phyloP scores from a whole-genome alignment of 1,140 invertebrate species.

The Hycleus cichorii region DNA sequence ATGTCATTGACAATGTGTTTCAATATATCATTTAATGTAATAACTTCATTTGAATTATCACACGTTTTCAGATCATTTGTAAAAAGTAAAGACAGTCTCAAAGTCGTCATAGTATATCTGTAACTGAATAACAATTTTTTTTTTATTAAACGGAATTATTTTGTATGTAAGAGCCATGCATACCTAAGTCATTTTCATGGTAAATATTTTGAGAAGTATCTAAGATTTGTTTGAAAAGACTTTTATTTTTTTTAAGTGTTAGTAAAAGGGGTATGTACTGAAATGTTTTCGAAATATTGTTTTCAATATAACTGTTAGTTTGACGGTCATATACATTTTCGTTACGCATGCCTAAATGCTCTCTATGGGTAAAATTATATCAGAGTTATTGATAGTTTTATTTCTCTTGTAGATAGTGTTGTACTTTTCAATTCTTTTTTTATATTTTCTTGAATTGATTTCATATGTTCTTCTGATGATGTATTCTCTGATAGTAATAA shows the following conservation, averaged over 20 bases:
- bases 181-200: neutral
- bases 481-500: neutral
- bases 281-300: conserved; percentile 8
- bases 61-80: conserved; percentile 4
- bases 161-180: neutral
- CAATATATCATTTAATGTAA: neutral
- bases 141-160: conserved; percentile 3
- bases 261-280: conserved; percentile 9
- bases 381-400: neutral
- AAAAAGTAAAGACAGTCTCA: conserved; percentile 13
- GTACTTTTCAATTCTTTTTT: neutral
- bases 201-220: neutral
- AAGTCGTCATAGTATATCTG: conserved; percentile 17
- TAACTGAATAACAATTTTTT: neutral
- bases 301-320: neutral
- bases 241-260: neutral
- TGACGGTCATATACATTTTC: conserved; percentile 3
- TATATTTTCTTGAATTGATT: neutral
- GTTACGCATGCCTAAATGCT: neutral
- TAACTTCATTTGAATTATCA: neutral
- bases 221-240: neutral
- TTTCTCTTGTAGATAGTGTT: conserved; percentile 4
- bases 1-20: conserved; percentile 7
- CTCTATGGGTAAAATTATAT: neutral
- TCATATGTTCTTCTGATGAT: neutral